A percentile compares a stretch with the other conserved stretches of the same genome.
Evolutionary conservation across 2,888 invertebrate genomes (phyloP).

Genomic region (Cataglyphis livida): DNA sequence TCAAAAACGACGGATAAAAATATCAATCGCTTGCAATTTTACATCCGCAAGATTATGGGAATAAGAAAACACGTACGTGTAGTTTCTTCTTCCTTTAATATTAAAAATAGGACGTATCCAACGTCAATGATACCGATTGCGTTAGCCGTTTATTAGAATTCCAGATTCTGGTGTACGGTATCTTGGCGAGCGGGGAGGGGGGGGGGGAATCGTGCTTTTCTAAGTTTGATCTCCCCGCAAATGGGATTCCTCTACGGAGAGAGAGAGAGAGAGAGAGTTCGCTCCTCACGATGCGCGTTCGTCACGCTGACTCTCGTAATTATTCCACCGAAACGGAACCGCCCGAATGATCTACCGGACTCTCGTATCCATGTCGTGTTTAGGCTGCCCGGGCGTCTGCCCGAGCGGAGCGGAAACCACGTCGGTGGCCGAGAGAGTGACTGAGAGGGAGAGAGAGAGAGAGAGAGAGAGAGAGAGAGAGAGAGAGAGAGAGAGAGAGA

Average conservation of each 20-base stretch:
- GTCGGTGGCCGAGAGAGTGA: constrained; percentile 51
- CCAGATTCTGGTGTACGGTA: constrained; percentile 5
- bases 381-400: constrained; percentile 66
- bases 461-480: neutral
- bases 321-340: constrained; percentile 67
- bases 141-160: neutral
- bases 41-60: neutral
- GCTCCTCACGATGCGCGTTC: neutral
- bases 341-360: constrained; percentile 59
- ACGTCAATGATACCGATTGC: neutral
- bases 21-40: neutral
- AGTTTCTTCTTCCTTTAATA: neutral
- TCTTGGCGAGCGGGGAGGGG: neutral
- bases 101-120: neutral
- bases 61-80: neutral
- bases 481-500: no score
- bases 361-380: constrained; percentile 71
- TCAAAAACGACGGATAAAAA: neutral
- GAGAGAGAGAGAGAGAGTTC: neutral
- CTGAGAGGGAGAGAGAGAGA: no score
- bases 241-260: neutral
- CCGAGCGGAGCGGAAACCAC: constrained; percentile 66
- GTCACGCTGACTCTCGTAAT: constrained; percentile 61
- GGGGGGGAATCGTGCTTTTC: neutral
- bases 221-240: neutral